Conservation (phyloP, 2,113 vertebrate genomes). For the Sigmodon hispidus region DNA sequence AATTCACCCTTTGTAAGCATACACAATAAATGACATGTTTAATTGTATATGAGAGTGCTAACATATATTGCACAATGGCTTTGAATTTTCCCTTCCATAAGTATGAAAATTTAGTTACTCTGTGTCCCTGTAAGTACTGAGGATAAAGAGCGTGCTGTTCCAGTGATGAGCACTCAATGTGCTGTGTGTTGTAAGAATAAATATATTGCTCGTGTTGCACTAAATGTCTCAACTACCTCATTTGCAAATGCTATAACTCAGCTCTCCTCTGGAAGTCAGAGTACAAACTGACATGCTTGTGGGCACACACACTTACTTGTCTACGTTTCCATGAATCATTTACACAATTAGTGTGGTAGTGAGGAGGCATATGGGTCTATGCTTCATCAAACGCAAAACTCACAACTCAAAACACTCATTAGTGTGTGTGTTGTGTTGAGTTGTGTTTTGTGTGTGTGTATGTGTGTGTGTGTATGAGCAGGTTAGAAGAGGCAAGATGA, state of each 20-base stretch:
- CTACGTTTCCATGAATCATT: too few relatives aligned
- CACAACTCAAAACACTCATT: not conserved
- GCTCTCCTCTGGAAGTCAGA: conserved; percentile 36
- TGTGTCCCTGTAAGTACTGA: not conserved
- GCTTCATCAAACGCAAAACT: conserved; percentile 60
- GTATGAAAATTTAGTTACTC: conserved; percentile 9
- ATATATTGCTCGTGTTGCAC: not conserved
- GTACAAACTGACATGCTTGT: not conserved
- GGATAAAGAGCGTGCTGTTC: not conserved
- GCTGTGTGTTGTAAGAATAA: not conserved
- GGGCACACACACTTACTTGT: not conserved
- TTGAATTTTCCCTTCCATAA: not conserved
- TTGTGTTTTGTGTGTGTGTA: not conserved
- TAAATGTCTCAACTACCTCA: not conserved
- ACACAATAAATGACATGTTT: not conserved
- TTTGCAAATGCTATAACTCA: not conserved
- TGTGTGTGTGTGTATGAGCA: not conserved
- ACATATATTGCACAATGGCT: not conserved
- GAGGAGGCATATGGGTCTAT: conserved; percentile 28
- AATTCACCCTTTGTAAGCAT: not conserved
- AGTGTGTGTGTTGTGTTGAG: too few relatives aligned
- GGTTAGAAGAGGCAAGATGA: not conserved
- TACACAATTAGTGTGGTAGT: conserved; percentile 14
- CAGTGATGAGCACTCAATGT: not conserved
- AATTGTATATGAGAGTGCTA: not conserved